Conservation (phyloP, 2,888 invertebrate genomes). For the Holacanthella duospinosa region DNA sequence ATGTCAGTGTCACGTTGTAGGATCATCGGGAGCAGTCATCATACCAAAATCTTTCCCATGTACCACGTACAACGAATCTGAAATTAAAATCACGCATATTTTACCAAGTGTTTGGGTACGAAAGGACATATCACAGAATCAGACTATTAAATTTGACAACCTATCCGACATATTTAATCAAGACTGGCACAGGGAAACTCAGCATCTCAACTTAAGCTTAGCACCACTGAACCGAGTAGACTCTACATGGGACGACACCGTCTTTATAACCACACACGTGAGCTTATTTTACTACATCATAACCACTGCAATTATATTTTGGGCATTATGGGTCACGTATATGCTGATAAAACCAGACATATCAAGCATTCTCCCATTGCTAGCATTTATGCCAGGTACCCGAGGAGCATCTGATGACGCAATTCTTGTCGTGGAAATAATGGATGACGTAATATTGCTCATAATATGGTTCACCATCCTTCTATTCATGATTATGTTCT, state of each 20-base stretch:
- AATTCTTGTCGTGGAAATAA: neutral
- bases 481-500: neutral
- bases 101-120: neutral
- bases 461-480: neutral
- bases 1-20: neutral
- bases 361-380: neutral
- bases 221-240: neutral
- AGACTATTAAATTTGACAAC: neutral
- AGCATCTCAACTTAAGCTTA: neutral
- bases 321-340: too few relatives aligned
- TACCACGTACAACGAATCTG: neutral
- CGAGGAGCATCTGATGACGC: neutral
- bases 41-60: neutral
- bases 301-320: neutral
- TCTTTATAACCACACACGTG: neutral
- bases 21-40: neutral
- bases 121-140: neutral
- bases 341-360: neutral
- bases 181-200: too few relatives aligned
- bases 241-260: neutral
- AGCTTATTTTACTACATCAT: neutral
- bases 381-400: neutral
- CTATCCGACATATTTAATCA: neutral
- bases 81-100: neutral
- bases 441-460: neutral